phyloP scores from a whole-genome alignment of 1,140 invertebrate genomes.

The Brachionus rotundiformis region DNA sequence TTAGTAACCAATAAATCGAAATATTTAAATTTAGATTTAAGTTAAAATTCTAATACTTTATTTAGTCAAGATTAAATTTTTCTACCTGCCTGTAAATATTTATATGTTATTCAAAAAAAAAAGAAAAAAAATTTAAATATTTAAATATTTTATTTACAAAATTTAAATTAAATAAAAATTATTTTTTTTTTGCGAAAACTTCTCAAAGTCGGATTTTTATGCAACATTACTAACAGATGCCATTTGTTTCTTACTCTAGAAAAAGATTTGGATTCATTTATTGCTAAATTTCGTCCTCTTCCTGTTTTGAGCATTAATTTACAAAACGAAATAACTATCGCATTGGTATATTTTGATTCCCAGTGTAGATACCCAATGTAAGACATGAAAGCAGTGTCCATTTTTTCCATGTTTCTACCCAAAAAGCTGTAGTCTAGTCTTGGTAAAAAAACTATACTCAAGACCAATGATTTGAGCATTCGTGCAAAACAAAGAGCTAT shows the following conservation, averaged over 20 bases:
- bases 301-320: background rate
- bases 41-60: background rate
- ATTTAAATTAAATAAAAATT: constrained; percentile 17
- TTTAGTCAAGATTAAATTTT: background rate
- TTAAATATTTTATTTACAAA: constrained; percentile 32
- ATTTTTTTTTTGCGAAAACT: background rate
- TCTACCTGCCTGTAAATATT: too few relatives aligned
- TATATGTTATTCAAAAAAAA: too few relatives aligned
- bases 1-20: constrained; percentile 8
- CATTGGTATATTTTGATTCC: constrained; percentile 45
- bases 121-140: background rate
- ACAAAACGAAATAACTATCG: constrained; percentile 17
- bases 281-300: background rate
- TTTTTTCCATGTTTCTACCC: constrained; percentile 42
- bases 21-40: background rate
- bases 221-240: background rate
- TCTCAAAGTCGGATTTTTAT: constrained; percentile 18
- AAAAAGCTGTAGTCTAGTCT: constrained; percentile 27
- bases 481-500: constrained; percentile 24
- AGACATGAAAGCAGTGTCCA: constrained; percentile 38
- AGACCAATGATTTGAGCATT: constrained; percentile 20
- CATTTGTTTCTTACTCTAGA: constrained; percentile 26
- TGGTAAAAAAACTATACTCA: constrained; percentile 12
- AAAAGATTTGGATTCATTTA: background rate
- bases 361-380: constrained; percentile 43